Conservation (phyloP, 2,888 invertebrate species). For the Pasiphila rectangulata region DNA sequence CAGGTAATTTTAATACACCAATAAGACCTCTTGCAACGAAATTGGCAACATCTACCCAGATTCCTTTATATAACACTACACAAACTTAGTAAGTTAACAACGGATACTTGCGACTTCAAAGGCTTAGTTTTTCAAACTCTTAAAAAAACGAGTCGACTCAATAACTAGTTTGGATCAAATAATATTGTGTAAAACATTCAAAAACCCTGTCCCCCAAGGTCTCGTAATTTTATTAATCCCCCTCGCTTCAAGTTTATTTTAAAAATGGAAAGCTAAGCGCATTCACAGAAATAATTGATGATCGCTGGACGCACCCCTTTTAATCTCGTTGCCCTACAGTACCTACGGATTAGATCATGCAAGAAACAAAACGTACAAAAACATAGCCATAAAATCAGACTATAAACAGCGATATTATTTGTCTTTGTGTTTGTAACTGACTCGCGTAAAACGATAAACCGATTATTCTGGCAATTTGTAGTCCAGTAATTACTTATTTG, state of each 20-base stretch:
- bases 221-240: slow-evolving; percentile 65
- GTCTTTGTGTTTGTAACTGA: no score
- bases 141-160: background rate
- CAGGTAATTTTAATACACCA: no score
- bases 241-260: slow-evolving; percentile 66
- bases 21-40: no score
- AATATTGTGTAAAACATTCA: slow-evolving; percentile 12
- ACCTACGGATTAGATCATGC: slow-evolving; percentile 28
- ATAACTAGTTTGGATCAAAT: slow-evolving; percentile 17
- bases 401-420: background rate
- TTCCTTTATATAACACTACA: no score
- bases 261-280: slow-evolving; percentile 62
- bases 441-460: no score
- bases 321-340: slow-evolving; percentile 53
- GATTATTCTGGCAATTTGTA: no score
- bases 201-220: slow-evolving; percentile 29
- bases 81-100: no score
- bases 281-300: slow-evolving; percentile 74
- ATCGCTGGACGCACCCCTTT: slow-evolving; percentile 57
- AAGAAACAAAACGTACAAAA: slow-evolving; percentile 18
- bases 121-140: background rate
- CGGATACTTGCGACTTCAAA: background rate
- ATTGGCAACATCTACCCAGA: no score
- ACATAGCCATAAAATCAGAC: slow-evolving; percentile 17
- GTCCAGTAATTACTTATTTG: no score